Conservation (phyloP, 2,888 invertebrate genomes). For the Homarus gammarus region DNA sequence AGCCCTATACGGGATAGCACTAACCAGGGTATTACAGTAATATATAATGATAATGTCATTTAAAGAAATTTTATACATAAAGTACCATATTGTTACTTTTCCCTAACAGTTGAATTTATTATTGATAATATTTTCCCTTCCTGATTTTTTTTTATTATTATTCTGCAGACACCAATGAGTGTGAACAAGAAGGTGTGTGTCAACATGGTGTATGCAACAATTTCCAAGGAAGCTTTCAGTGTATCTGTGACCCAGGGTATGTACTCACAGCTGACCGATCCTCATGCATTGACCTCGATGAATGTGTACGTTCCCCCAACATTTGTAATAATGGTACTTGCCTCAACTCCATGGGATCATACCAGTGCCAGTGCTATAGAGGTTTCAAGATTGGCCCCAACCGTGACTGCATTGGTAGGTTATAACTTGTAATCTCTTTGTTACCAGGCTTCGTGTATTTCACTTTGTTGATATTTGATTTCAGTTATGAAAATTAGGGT, state of each 20-base stretch:
- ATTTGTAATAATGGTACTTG: slow-evolving; percentile 89
- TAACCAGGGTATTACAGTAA: too few relatives aligned
- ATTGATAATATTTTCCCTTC: neutral
- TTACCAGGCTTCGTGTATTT: too few relatives aligned
- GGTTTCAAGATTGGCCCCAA: slow-evolving; percentile 89
- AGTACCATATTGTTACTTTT: neutral
- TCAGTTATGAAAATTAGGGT: too few relatives aligned
- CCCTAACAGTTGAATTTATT: neutral
- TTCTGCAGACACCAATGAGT: slow-evolving; percentile 77
- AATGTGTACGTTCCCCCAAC: slow-evolving; percentile 86
- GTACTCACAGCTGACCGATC: slow-evolving; percentile 84
- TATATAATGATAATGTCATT: neutral
- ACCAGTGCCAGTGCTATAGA: slow-evolving; percentile 87
- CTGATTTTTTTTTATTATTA: neutral
- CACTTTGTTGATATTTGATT: too few relatives aligned
- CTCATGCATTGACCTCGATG: slow-evolving; percentile 87
- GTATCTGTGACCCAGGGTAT: slow-evolving; percentile 88
- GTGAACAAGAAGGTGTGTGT: slow-evolving; percentile 81
- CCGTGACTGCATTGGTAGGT: slow-evolving; percentile 87
- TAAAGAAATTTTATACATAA: neutral
- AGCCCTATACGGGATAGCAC: too few relatives aligned
- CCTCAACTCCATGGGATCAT: slow-evolving; percentile 86
- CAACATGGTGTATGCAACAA: slow-evolving; percentile 91
- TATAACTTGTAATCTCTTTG: too few relatives aligned
- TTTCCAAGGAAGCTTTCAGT: slow-evolving; percentile 85